Base-by-base conservation (phyloP, 2,888 invertebrate species). In the Torymus auratus region DNA sequence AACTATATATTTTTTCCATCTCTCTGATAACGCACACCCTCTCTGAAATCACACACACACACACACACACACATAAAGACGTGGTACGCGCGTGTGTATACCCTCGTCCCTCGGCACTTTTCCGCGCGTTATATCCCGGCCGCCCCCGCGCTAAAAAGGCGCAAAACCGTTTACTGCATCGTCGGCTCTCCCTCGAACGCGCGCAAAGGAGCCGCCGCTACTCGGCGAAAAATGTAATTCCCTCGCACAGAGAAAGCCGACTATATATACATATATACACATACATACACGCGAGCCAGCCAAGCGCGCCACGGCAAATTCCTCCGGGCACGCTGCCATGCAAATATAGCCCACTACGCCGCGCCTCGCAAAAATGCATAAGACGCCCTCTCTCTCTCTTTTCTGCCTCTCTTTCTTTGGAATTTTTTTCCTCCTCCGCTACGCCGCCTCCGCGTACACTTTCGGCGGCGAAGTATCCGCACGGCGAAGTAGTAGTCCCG, bases 321-420 rank as follows among this genome's bases (percentile, higher is more conserved):
- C 79, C 74, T 74, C 14, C 60, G 74, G 79, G 79, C 79, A 80
- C 74, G 58, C 64, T 80, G 79, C 74, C 74, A 80, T 80, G 79
- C 69, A 80, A 80, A 80, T 80, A 74, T 58, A 76, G 70, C 65
- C 53, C 41, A 41, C 41, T 1, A 4, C 5, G 14, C 17, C 13
- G 62, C 70, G 17, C 72, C 74, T 70, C 74, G 71, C n/a, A 75
- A 78, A 78, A 78, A 78, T 78, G 72, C 78, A 73, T 68, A 78
- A 78, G 61, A 58, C 69, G n/a, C n/a, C 58, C 41, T 15, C 55
- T 62, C 72, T 53, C 62, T 64, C 72, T 53, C 15, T 58, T n/a
- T n/a, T 52, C 56, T 41, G 20, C 41, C 13, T 41, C 13, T 41
- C 53, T 52, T 52, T 62, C n/a, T 13, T 60, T 41, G 52, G 61